Base-by-base conservation (phyloP, 2,113 vertebrate species). In the Limnothrissa miodon region DNA sequence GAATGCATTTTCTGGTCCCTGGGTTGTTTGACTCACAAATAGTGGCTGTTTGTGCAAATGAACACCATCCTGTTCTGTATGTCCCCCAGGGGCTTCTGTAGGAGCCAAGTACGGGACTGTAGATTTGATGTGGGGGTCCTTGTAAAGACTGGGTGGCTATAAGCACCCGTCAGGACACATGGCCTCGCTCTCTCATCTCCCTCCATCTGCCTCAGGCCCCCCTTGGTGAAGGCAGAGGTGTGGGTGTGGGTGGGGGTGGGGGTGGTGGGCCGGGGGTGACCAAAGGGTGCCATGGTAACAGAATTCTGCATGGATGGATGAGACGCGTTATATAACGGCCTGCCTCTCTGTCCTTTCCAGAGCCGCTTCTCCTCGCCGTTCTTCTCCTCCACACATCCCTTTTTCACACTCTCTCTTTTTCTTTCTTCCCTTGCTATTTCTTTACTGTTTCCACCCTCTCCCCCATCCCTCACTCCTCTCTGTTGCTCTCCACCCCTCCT, bases 401-500 rank as follows among this genome's bases (percentile, higher is more conserved):
- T 33, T 13, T 9, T 4, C 62, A 33, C 25, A 36, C 62, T 70
- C 29, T 74, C n/a, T 56, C 19, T n/a, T n/a, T n/a, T n/a, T 59
- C 11, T 70, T 2, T 70, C 25, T 13, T 25, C 59, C 17, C 29
- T 29, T 70, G 9, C 29, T 36, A 9, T 56, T 21, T 23, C 21
- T 5, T 1, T 56, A 23, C 53, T 19, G 17, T 5, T 56, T 21
- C 23, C 53, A 56, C 53, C 13, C 29, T 74, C 1, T 39, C 13
- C 29, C 33, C 13, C 74, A 23, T 70, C 46, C 33, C 21, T 66
- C 82, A 79, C 78, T 9, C 83, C 48, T 45, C 39, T 70, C 59
- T 13, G 9, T 78, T 83, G 78, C 29, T 25, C 84, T 78, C 78
- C 85, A 83, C 80, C 29, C 78, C 36, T 79, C 78, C 81, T 83